Evolutionary conservation across 2,888 invertebrate species (phyloP), one percentile per base, ranked within the genome.

Genomic region (Callyntrura sp.): DNA sequence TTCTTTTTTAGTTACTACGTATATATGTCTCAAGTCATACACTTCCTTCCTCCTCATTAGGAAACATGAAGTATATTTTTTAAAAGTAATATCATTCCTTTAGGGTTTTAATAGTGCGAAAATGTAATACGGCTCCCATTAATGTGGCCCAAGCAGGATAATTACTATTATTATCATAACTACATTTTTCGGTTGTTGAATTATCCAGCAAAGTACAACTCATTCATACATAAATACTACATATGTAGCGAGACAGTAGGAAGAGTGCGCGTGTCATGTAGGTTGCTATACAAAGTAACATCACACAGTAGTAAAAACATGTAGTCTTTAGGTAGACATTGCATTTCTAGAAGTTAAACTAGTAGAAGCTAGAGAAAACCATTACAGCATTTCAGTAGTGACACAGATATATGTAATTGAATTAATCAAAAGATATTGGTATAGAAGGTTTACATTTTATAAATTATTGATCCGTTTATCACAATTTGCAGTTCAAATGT

Each of bases 121-220:
- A 55, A 78, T n/a, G 17, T 25, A 5, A 23, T 25, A 62, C 4
- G 11, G 62, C 62, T 62, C 20, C 25, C 62, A 57, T 20, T 43
- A 68, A 0, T 28, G 51, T n/a, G 55, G 48, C 55, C 55, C 78
- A 78, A 55, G 28, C 78, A 78, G 55, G 78, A n/a, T 78, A 57
- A 25, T 43, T 14, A 35, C 6, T 11, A 3, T 14, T 45, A 73
- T 73, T 45, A 51, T 57, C 14, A 20, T 12, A 8, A 45, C 25
- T 48, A 55, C 17, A 0, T 57, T 78, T 12, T 78, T 28, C 12
- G 25, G 9, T 35, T 25, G 35, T 35, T 35, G 35, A 78, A 78
- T 78, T 28, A 78, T 55, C n/a, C 28, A 55, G 57, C 25, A 78
- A 78, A 78, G 78, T 78, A 78, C 78, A 78, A 78, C 55, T 78